Base-by-base conservation (phyloP, 2,888 invertebrate genomes). In the Acrocyrtus sp. region DNA sequence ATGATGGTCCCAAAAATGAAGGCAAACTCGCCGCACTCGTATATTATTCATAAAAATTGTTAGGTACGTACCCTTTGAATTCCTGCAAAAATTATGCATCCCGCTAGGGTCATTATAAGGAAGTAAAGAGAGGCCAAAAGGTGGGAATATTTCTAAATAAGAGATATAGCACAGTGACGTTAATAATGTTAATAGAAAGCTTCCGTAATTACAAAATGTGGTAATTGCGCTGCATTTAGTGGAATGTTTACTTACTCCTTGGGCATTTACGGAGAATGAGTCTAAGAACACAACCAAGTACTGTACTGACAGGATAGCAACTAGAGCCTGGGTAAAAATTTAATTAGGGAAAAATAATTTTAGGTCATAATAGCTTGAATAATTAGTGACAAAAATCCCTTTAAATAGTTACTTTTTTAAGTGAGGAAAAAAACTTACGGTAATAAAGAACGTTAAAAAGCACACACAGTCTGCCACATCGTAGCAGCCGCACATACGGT, bases 401-500 rank as follows among this genome's bases (percentile, higher is more conserved):
- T 8, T 41, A n/a, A 24, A n/a, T 45, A 34, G 5, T 34, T 8
- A 34, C 12, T 34, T 34, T 34, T 34, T 34, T 34, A 12, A 12
- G 6, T 8, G 5, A 34, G 61, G 24, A 41, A 60, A 10, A 27
- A 1, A 41, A 57, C 74, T 77, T 62, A 77, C 77, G 10, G 77
- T 77, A 67, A 77, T 75, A 50, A 77, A 77, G 69, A 77, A 77
- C n/a, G 77, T 77, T 53, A 73, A 67, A 60, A 77, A 70, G 72
- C 77, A 77, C n/a, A 77, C 75, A 56, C 72, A 77, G 66, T 77
- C 77, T 43, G 69, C 62, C 45, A 77, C 63, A 43, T 77, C 75
- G 48, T 69, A 77, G 56, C 75, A 77, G 26, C 73, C 75, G 53
- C 77, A 77, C 75, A 75, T 75, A 62, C 68, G 68, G 62, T 26